Conservation (phyloP, 2,888 invertebrate genomes). For the Seira musarum region DNA sequence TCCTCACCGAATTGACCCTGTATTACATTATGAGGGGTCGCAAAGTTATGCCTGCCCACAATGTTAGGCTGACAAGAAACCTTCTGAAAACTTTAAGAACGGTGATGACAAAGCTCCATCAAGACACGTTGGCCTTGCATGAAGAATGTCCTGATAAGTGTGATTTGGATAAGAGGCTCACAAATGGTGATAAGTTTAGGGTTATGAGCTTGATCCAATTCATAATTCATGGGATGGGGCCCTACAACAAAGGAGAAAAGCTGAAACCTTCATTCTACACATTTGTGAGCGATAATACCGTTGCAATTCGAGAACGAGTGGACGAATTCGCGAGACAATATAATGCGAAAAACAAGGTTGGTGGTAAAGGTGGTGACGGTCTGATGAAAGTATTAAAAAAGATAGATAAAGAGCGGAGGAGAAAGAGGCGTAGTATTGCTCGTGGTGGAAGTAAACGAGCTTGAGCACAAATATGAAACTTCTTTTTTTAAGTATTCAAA, state of each 20-base stretch:
- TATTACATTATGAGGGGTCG: slow-evolving; percentile 21
- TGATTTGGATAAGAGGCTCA: slow-evolving; percentile 14
- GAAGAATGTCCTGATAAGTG: slow-evolving; percentile 15
- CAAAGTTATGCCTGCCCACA: slow-evolving; percentile 21
- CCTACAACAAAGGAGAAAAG: slow-evolving; percentile 20
- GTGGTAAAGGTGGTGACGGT: too few species aligned
- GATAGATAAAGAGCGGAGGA: too few species aligned
- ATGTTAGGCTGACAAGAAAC: slow-evolving; percentile 44
- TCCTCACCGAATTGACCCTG: slow-evolving; percentile 42
- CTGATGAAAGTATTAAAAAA: too few species aligned
- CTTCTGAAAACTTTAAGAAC: slow-evolving; percentile 44
- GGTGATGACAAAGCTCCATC: slow-evolving; percentile 33
- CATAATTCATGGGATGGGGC: slow-evolving; percentile 42
- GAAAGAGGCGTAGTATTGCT: too few species aligned
- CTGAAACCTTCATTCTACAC: slow-evolving; percentile 3
- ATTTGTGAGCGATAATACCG: slow-evolving; percentile 23
- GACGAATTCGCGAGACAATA: slow-evolving; percentile 30
- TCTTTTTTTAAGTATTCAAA: too few species aligned
- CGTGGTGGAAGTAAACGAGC: too few species aligned
- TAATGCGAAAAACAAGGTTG: too few species aligned
- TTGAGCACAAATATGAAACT: too few species aligned
- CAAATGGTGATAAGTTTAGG: slow-evolving; percentile 30
- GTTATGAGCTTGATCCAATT: slow-evolving; percentile 38
- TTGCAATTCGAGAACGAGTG: slow-evolving; percentile 20
- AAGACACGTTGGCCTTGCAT: slow-evolving; percentile 18